Conservation (phyloP, 2,888 invertebrate species). For the Oasisia sp. region DNA sequence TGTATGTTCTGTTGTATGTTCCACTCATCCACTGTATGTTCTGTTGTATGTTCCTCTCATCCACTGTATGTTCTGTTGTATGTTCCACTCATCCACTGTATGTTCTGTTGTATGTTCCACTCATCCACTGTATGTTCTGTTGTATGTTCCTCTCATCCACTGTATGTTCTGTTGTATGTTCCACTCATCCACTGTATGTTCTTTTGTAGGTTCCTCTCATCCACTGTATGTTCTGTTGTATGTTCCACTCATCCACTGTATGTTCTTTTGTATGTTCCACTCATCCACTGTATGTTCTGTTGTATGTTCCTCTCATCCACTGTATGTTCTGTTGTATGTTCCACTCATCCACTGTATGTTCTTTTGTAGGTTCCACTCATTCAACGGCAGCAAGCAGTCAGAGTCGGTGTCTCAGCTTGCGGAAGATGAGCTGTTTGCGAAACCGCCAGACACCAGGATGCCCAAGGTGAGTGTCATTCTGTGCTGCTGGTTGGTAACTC, state of each 20-base stretch:
- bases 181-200: not conserved
- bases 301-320: not conserved
- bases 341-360: not conserved
- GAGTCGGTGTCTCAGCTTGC: slow-evolving; percentile 75
- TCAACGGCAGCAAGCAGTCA: slow-evolving; percentile 80
- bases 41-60: not conserved
- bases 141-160: too few relatives aligned
- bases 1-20: not conserved
- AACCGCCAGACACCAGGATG: slow-evolving; percentile 83
- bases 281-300: not conserved
- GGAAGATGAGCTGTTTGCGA: slow-evolving; percentile 79
- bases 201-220: not conserved
- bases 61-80: not conserved
- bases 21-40: not conserved
- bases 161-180: not conserved
- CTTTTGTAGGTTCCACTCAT: slow-evolving; percentile 77
- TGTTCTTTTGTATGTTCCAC: not conserved
- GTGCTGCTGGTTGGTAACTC: not conserved
- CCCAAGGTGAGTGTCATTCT: slow-evolving; percentile 71
- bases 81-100: not conserved
- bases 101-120: not conserved
- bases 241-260: not conserved
- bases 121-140: too few relatives aligned
- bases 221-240: not conserved
- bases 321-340: not conserved